Percentiles rank a stretch among this genome's conserved stretches.
Conservation (phyloP, 1,140 invertebrate species). For the Caerostris darwini region DNA sequence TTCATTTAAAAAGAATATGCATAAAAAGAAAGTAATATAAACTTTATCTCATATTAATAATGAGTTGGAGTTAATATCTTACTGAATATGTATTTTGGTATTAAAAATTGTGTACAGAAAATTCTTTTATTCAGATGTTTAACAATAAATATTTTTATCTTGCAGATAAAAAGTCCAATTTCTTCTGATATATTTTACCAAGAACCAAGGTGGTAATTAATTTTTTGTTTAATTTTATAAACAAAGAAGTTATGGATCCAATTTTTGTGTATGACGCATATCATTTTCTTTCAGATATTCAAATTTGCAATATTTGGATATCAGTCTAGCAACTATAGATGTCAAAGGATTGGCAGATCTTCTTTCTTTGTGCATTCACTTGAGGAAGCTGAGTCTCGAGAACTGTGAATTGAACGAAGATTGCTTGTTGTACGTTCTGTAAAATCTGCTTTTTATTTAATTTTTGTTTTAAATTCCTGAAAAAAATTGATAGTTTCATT, state of each 20-base stretch:
- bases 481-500: background rate
- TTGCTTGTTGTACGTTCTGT: conserved; percentile 83
- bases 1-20: too few relatives aligned
- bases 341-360: conserved; percentile 84
- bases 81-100: too few relatives aligned
- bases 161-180: conserved; percentile 42
- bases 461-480: background rate
- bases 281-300: conserved; percentile 78
- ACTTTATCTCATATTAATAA: too few relatives aligned
- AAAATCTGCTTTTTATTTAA: conserved; percentile 77
- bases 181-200: background rate
- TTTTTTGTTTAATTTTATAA: background rate
- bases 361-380: conserved; percentile 86
- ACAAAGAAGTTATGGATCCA: too few relatives aligned
- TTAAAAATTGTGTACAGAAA: too few relatives aligned
- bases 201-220: background rate
- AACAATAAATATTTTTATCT: background rate
- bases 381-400: conserved; percentile 93
- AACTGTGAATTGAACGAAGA: conserved; percentile 86
- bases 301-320: conserved; percentile 90
- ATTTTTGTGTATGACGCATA: too few relatives aligned
- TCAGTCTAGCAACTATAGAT: conserved; percentile 89
- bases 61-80: too few relatives aligned
- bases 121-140: too few relatives aligned
- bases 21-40: too few relatives aligned